These are phyloP conservation scores for Pemphigus obesinymphae DNA, from an alignment of 1,140 invertebrate genomes.

Conservation along the genomic window DNA sequence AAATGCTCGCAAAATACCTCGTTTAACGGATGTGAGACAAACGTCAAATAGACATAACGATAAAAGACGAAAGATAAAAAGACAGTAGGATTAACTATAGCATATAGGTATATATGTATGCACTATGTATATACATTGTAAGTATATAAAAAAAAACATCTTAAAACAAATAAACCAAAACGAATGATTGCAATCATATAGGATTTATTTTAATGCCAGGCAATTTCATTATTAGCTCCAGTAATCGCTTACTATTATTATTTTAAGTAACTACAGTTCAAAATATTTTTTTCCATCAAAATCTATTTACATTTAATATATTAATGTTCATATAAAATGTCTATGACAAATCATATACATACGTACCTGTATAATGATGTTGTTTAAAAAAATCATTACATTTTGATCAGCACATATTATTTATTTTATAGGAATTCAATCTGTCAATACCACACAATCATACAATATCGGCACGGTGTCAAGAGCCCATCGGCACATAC, in stretches of 20 bases:
- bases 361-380: too few species aligned
- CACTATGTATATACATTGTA: background rate
- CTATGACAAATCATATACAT: too few species aligned
- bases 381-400: too few species aligned
- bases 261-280: too few species aligned
- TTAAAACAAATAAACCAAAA: background rate
- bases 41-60: background rate
- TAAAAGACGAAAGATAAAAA: background rate
- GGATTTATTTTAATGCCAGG: background rate
- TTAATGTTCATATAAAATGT: too few species aligned
- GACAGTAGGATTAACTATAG: background rate
- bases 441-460: slow-evolving; percentile 20
- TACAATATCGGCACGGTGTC: slow-evolving; percentile 17
- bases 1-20: background rate
- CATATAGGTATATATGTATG: background rate
- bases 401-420: too few species aligned
- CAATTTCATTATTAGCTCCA: too few species aligned
- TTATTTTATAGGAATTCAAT: slow-evolving; percentile 34
- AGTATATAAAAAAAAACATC: background rate
- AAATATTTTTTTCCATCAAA: too few species aligned
- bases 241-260: too few species aligned
- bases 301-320: too few species aligned
- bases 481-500: slow-evolving; percentile 59
- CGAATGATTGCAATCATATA: background rate
- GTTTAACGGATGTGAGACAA: background rate